Conservation (phyloP, 2,113 vertebrate species). For the Vulpes ferrilata region DNA sequence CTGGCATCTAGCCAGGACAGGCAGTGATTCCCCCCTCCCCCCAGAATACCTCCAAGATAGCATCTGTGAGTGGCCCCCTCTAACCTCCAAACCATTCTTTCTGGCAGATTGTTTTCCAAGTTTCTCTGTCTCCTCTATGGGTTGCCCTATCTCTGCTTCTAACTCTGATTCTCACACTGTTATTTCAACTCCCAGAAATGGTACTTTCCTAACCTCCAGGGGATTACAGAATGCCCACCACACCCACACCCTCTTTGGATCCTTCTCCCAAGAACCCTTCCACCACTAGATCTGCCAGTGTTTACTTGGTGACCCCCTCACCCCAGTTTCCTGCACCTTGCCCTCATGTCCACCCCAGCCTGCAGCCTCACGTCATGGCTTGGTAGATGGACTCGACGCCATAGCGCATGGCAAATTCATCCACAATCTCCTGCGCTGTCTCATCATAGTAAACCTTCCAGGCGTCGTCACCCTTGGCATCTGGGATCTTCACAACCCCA, state of each 20-base stretch:
- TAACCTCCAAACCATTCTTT: background rate
- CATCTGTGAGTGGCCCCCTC: background rate
- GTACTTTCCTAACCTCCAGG: background rate
- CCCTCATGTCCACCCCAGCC: background rate
- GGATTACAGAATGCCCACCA: background rate
- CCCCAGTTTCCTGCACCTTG: background rate
- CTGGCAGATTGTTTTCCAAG: background rate
- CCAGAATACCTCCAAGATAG: background rate
- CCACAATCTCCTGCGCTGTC: slow-evolving; percentile 98
- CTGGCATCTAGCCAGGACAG: background rate
- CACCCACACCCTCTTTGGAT: background rate
- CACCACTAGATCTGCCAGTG: background rate
- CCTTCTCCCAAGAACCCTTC: background rate
- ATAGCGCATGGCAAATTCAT: slow-evolving; percentile 99
- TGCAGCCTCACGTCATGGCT: slow-evolving; percentile 96
- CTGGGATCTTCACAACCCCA: slow-evolving; percentile 97
- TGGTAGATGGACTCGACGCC: slow-evolving; percentile 99
- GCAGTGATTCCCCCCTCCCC: background rate
- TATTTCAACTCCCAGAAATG: background rate
- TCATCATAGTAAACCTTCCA: slow-evolving; percentile 99
- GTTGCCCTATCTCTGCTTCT: background rate
- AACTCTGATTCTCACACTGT: background rate
- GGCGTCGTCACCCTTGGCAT: slow-evolving; percentile 98
- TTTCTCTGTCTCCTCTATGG: background rate
- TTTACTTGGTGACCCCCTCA: too few species aligned